A percentile compares a stretch with the other conserved stretches of the same genome.
Evolutionary conservation across 1,140 invertebrate species (phyloP).

Genomic region (Brachionus koreanus): DNA sequence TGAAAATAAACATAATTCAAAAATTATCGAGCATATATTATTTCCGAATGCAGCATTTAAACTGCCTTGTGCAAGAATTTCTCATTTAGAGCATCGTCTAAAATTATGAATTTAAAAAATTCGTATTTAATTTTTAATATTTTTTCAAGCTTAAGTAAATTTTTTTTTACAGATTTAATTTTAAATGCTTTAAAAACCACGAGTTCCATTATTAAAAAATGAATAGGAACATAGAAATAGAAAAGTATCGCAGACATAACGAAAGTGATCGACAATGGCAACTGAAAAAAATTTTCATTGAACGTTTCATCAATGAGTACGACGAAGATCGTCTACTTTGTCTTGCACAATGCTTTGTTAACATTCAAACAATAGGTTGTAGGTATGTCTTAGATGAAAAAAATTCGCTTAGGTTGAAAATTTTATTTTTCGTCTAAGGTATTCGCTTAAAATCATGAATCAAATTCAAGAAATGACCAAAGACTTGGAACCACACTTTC

Average conservation of each 20-base stretch:
- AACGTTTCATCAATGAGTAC: not conserved
- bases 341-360: constrained; percentile 36
- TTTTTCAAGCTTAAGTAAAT: not conserved
- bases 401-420: not conserved
- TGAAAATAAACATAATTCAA: no score
- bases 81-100: not conserved
- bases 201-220: not conserved
- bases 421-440: not conserved
- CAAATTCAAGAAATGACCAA: constrained; percentile 11
- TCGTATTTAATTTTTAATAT: not conserved
- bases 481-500: not conserved
- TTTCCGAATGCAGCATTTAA: no score
- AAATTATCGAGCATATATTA: no score
- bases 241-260: constrained; percentile 21
- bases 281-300: constrained; percentile 15
- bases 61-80: no score
- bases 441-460: constrained; percentile 33
- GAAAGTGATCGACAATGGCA: constrained; percentile 38
- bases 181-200: not conserved
- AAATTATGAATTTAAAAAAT: not conserved
- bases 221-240: not conserved
- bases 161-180: not conserved
- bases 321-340: constrained; percentile 42
- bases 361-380: constrained; percentile 29
- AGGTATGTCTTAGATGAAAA: not conserved